Conservation (phyloP, 2,888 invertebrate species). For the Deilephila porcellus region DNA sequence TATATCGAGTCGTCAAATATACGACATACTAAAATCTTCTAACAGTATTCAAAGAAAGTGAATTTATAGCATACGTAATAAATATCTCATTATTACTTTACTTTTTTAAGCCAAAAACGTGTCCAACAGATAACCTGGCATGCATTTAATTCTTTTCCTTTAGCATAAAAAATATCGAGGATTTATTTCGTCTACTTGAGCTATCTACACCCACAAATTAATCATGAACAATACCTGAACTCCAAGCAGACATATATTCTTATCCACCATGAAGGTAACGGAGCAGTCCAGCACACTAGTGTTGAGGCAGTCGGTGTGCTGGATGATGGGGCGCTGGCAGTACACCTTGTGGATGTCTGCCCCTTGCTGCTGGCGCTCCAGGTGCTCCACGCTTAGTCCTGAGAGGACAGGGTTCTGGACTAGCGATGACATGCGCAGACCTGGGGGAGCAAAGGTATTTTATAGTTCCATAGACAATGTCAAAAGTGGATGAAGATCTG, state of each 20-base stretch:
- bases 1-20: too few species aligned
- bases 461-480: too few species aligned
- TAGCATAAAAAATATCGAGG: too few species aligned
- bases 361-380: slow-evolving; percentile 59
- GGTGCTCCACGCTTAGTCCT: slow-evolving; percentile 48
- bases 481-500: not conserved
- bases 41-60: too few species aligned
- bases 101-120: too few species aligned
- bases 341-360: slow-evolving; percentile 85
- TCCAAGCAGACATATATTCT: slow-evolving; percentile 91
- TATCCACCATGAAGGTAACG: slow-evolving; percentile 92
- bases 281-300: slow-evolving; percentile 90
- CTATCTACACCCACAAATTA: too few species aligned
- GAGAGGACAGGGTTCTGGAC: slow-evolving; percentile 42
- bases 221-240: slow-evolving; percentile 79
- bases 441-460: slow-evolving; percentile 31
- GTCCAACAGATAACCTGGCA: too few species aligned
- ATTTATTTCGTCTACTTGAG: too few species aligned
- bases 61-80: too few species aligned
- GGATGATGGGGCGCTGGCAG: slow-evolving; percentile 87
- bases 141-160: too few species aligned
- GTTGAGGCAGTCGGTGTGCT: slow-evolving; percentile 90
- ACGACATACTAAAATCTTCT: too few species aligned
- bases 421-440: slow-evolving; percentile 50
- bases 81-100: too few species aligned